Evolutionary conservation across 2,888 invertebrate genomes (phyloP), one percentile per base, ranked within the genome.

Genomic region (Brassicogethes aeneus): DNA sequence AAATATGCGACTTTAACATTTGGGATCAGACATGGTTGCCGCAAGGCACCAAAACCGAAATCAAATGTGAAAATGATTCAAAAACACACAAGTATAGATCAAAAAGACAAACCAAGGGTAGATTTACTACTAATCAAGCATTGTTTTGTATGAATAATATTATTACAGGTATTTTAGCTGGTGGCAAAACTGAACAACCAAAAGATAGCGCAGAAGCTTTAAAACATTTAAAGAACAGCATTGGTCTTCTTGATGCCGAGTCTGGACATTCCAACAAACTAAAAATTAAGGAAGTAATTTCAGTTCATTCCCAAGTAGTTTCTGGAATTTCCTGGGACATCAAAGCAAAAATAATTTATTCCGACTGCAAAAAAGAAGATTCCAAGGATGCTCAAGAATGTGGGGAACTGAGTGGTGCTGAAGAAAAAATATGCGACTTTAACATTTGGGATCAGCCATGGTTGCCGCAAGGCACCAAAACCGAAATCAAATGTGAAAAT

Each of bases 11-110:
- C 44, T 65, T 61, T 2, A 55, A 61, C 34, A 66, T 79, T 17
- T 79, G 77, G 77, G 73, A 77, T 34, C 69, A 71, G 52, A 70
- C 75, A 2, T 80, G 79, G 80, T 47, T 75, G 17, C 37, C 60
- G 36, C 67, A 67, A 3, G 63, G 62, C 43, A 62, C 70, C 58
- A 5, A 23, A 23, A 57, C 72, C 1, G 49, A 55, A n/a, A 69
- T 71, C 34, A 58, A 64, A 30, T 72, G 71, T 45, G 62, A 63
- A 23, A 23, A 23, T 23, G 23, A 23, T 10, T 5, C 23, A 23
- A 10, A 23, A 23, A 23, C 23, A 23, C 23, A 23, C 10, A 23
- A 23, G 10, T 23, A 7, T 23, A 23, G 23, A 23, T 23, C 23
- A 7, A 23, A 10, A 10, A 5, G 23, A 23, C 23, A 23, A 23